Percentiles rank a stretch among this genome's conserved stretches.
Evolutionary conservation across 2,113 vertebrate species (phyloP).

Genomic region (Manacus vitellinus): DNA sequence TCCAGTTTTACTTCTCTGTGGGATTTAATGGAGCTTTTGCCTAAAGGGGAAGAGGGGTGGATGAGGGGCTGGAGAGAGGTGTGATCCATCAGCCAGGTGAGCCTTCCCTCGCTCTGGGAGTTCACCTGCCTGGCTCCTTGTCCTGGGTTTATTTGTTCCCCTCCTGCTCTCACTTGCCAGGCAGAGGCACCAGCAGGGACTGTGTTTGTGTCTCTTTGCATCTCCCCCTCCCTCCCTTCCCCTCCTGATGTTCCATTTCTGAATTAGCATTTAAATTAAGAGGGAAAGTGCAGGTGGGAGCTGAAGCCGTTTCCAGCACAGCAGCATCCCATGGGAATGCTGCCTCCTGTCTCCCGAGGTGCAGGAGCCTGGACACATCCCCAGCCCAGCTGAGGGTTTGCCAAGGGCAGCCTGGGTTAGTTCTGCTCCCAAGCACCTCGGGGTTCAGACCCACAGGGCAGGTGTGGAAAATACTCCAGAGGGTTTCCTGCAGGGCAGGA

Average conservation of each 20-base stretch:
- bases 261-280: fast-evolving
- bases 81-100: not conserved
- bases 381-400: not conserved
- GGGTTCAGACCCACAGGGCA: not conserved
- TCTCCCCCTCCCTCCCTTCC: not conserved
- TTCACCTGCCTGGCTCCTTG: not conserved
- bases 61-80: not conserved
- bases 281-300: not conserved
- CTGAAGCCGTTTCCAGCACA: not conserved
- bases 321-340: not conserved
- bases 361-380: not conserved
- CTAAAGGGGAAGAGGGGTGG: fast-evolving
- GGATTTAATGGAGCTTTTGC: not conserved
- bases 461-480: not conserved
- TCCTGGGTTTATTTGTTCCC: fast-evolving
- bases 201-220: fast-evolving
- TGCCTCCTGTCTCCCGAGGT: not conserved
- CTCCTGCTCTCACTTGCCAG: not conserved
- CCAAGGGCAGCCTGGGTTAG: not conserved
- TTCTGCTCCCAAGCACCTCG: not conserved
- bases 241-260: fast-evolving
- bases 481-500: not conserved
- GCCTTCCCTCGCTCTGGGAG: not conserved
- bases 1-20: not conserved
- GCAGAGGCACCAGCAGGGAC: not conserved